Conservation (phyloP, 2,113 vertebrate genomes). For the Gavialis gangeticus region DNA sequence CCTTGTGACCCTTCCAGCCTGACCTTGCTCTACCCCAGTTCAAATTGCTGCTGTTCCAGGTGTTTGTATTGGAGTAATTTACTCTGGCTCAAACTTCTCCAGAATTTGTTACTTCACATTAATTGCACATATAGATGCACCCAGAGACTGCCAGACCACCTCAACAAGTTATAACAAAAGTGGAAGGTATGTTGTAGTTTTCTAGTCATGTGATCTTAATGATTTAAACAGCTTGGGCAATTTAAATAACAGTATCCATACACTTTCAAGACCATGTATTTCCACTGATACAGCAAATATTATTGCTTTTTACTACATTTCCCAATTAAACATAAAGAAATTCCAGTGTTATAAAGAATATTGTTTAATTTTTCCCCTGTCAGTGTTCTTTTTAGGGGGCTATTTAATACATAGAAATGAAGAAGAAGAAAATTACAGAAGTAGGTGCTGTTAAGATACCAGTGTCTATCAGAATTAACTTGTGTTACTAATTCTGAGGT, state of each 20-base stretch:
- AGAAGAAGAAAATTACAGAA: background rate
- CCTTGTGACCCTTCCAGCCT: no score
- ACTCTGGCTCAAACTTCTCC: no score
- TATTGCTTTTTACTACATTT: background rate
- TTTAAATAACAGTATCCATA: slow-evolving; percentile 68
- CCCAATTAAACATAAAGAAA: background rate
- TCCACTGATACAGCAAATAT: slow-evolving; percentile 38
- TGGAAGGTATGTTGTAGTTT: slow-evolving; percentile 56
- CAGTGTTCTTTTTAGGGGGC: background rate
- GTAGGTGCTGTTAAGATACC: background rate
- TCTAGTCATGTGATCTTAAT: slow-evolving; percentile 62
- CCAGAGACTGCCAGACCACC: slow-evolving; percentile 38
- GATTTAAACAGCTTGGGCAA: slow-evolving; percentile 67
- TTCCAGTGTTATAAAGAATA: background rate
- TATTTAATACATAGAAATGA: background rate
- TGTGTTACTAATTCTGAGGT: fast-evolving
- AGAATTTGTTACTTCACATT: no score
- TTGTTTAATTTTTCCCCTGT: background rate
- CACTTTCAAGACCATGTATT: slow-evolving; percentile 69
- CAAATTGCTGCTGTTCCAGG: no score
- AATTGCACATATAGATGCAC: no score
- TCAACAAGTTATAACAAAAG: slow-evolving; percentile 62
- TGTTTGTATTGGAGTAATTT: no score
- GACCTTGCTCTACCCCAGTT: no score
- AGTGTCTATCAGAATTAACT: background rate